phyloP scores from a whole-genome alignment of 2,113 vertebrate genomes.

The Cephalopholis sonnerati region DNA sequence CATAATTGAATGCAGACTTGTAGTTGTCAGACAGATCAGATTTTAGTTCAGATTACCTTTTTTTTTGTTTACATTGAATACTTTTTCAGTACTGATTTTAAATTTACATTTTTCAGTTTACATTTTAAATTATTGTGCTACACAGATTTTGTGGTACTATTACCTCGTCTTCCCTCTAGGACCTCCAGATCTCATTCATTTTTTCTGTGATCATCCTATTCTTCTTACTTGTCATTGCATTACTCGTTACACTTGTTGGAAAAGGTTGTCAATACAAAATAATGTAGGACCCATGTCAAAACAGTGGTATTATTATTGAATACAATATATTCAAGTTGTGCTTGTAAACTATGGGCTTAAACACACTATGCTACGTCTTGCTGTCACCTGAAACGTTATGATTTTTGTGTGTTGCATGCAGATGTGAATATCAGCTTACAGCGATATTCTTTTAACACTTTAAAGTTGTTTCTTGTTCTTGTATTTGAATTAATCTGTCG shows the following conservation, averaged over 20 bases:
- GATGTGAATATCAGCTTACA: conserved; percentile 74
- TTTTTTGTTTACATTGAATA: neutral
- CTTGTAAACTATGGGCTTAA: conserved; percentile 64
- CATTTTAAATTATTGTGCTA: neutral
- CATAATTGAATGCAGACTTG: neutral
- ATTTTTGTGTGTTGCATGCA: conserved; percentile 78
- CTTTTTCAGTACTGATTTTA: neutral
- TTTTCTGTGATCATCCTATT: neutral
- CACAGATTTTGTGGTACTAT: neutral
- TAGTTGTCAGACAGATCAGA: neutral
- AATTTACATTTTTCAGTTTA: too few species aligned
- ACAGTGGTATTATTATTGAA: conserved; percentile 77
- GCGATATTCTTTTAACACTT: conserved; percentile 62
- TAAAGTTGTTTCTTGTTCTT: conserved; percentile 17
- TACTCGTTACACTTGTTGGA: neutral
- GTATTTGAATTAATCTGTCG: conserved; percentile 30
- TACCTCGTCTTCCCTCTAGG: neutral
- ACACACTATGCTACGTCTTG: conserved; percentile 59
- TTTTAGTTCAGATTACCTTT: neutral
- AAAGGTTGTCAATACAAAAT: neutral
- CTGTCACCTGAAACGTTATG: conserved; percentile 65
- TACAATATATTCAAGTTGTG: conserved; percentile 49
- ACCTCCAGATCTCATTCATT: neutral
- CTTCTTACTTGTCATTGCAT: neutral
- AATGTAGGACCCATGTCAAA: conserved; percentile 54